A percentile compares a stretch with the other conserved stretches of the same genome.
Conservation (phyloP, 2,888 invertebrate species). For the Tryphoninae sp. region DNA sequence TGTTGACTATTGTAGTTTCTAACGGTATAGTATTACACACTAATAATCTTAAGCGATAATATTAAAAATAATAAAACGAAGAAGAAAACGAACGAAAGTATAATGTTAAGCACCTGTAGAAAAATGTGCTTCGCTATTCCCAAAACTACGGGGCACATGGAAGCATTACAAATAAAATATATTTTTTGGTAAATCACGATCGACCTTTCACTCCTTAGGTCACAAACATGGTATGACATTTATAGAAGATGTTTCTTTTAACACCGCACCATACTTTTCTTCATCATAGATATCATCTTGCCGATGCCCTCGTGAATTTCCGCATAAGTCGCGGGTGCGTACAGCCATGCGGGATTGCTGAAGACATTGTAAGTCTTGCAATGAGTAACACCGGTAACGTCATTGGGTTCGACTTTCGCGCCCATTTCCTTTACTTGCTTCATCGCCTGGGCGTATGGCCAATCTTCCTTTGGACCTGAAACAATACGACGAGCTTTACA, state of each 20-base stretch:
- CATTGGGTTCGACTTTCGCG: conserved; percentile 79
- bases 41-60: conserved; percentile 62
- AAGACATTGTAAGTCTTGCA: conserved; percentile 82
- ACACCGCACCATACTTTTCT: conserved; percentile 63
- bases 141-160: conserved; percentile 54
- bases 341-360: conserved; percentile 84
- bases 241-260: neutral
- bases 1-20: conserved; percentile 78
- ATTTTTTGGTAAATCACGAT: conserved; percentile 62
- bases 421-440: conserved; percentile 82
- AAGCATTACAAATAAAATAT: conserved; percentile 64
- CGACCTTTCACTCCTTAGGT: conserved; percentile 20
- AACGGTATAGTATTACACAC: conserved; percentile 68
- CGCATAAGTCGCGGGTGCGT: conserved; percentile 80
- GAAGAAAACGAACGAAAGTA: conserved; percentile 33
- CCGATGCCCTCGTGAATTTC: conserved; percentile 83
- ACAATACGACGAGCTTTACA: neutral
- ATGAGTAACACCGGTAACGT: conserved; percentile 80
- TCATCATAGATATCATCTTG: conserved; percentile 77
- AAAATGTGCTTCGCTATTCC: conserved; percentile 48
- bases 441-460: conserved; percentile 82
- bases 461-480: conserved; percentile 77
- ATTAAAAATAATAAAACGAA: conserved; percentile 45
- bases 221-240: neutral
- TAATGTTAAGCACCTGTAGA: conserved; percentile 49